Evolutionary conservation across 2,888 invertebrate genomes (phyloP), one percentile per base, ranked within the genome.

Genomic region (Hypercompe scribonia): DNA sequence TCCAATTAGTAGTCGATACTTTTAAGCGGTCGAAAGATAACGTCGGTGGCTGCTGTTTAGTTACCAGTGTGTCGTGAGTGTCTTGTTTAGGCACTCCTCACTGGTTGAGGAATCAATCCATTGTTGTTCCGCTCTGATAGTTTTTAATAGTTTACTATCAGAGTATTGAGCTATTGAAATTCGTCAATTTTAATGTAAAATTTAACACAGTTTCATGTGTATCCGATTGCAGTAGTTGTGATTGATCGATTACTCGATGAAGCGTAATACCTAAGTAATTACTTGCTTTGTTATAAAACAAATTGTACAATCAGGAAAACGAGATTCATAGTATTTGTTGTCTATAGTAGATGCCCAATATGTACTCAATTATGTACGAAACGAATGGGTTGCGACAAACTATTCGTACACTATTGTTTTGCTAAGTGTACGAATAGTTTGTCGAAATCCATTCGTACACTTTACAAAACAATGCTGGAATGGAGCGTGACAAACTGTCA

Each of bases 1-100:
- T 84, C 90, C 81, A 90, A 80, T 89, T 91, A 87, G 70, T 88
- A 87, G 85, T 77, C 88, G 88, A 89, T 90, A 91, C 90, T 90
- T 88, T 84, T 68, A 58, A 69, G 58, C 68, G 46, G 65, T 63
- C 42, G 65, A 46, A 39, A 78, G 75, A 74, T 72, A 75, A 74
- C n/a, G 72, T 68, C 77, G 68, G 73, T 74, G 73, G 64, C 65
- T 36, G 33, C 21, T 78, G 72, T 80, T 75, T 80, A 13, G 58
- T 58, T 28, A 81, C 74, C 68, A 74, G 82, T 80, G 71, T 36
- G 50, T 75, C 69, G 70, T 84, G 71, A 74, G 75, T 81, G 80
- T 78, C 77, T 82, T 80, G 76, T 69, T 76, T 70, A 77, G 75
- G 70, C 68, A 78, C 72, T 83, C 70, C 72, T 39, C 24, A 39